Conservation (phyloP, 1,140 invertebrate species). For the Berghia stephanieae region DNA sequence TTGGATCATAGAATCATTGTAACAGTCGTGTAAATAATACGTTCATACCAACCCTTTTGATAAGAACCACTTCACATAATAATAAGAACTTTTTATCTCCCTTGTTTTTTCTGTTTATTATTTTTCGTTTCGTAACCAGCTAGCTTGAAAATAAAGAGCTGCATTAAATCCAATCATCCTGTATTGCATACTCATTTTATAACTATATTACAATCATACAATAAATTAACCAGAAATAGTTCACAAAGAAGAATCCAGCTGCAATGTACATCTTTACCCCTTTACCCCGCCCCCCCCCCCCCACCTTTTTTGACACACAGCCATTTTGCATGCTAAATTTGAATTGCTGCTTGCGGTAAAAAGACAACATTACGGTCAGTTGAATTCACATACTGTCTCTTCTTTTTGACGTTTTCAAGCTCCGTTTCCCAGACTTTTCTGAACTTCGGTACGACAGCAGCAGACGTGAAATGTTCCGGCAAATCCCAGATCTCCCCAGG, state of each 20-base stretch:
- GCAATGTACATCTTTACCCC: not conserved
- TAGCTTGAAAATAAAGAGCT: too few species aligned
- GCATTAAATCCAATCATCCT: too few species aligned
- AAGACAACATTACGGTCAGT: not conserved
- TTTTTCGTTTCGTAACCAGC: too few species aligned
- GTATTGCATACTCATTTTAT: too few species aligned
- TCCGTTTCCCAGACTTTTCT: constrained; percentile 82
- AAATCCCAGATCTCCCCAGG: constrained; percentile 88
- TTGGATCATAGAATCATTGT: not conserved
- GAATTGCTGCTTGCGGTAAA: not conserved
- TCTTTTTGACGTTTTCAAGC: constrained; percentile 36
- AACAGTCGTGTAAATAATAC: too few species aligned
- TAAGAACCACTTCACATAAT: too few species aligned
- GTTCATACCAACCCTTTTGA: too few species aligned
- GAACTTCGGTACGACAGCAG: constrained; percentile 82
- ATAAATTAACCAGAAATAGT: not conserved
- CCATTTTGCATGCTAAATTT: not conserved
- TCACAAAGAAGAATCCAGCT: too few species aligned
- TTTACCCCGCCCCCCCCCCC: too few species aligned
- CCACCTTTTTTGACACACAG: not conserved
- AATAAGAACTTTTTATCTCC: too few species aligned
- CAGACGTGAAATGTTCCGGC: constrained; percentile 83
- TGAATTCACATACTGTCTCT: constrained; percentile 38
- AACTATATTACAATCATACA: too few species aligned
- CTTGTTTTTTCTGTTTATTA: too few species aligned